phyloP scores from a whole-genome alignment of 2,797 vertebrate species.

The Tympanoctomys barrerae region DNA sequence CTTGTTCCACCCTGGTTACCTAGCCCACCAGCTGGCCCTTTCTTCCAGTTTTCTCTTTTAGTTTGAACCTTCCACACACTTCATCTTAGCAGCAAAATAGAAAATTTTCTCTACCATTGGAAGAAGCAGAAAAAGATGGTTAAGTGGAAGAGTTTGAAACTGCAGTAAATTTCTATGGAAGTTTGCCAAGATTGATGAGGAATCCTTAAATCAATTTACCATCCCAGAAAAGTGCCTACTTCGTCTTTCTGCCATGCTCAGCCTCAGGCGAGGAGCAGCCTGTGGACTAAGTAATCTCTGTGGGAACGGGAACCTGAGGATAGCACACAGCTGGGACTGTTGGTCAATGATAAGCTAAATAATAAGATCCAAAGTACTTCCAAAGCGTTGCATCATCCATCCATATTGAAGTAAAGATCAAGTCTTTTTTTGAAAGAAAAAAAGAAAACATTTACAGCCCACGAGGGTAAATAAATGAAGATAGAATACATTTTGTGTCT shows the following conservation, averaged over 20 bases:
- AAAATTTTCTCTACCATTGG: neutral
- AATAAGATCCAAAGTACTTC: slow-evolving; percentile 37
- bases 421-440: neutral
- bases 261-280: neutral
- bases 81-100: neutral
- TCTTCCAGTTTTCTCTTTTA: neutral
- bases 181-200: neutral
- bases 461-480: neutral
- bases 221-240: neutral
- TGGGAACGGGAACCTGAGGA: neutral
- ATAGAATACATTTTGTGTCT: neutral
- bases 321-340: neutral
- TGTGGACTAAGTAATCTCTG: neutral
- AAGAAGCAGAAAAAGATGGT: neutral
- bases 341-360: slow-evolving; percentile 14
- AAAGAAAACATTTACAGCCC: neutral
- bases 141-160: neutral
- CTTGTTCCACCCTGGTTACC: neutral
- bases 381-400: neutral
- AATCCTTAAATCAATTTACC: neutral
- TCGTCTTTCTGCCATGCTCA: neutral
- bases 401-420: neutral
- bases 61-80: neutral
- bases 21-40: no score
- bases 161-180: neutral